Base-by-base conservation (phyloP, 1,140 invertebrate genomes). In the Cryptotermes secundus region DNA sequence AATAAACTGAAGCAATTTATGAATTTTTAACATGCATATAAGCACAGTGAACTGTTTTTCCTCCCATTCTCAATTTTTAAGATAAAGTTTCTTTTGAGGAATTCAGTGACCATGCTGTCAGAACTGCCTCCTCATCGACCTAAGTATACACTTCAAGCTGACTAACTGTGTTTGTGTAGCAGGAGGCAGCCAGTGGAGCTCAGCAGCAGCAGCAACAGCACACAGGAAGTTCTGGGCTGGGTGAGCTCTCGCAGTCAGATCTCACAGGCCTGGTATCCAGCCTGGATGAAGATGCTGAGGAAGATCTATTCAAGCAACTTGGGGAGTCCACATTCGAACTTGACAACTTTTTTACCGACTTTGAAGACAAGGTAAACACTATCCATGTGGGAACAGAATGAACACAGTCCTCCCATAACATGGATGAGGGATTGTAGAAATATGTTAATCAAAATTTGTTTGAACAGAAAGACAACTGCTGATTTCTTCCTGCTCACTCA, bases 241-340 rank as follows among this genome's bases (percentile, higher is more conserved):
- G 93, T 9, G 94, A 94, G 87, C 88, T 94, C 81, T 93, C 93
- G 49, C 93, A 94, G 87, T 93, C 93, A 26, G 93, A 94, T 89
- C 90, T 94, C 80, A 92, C 92, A 83, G 93, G 92, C 86, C 91
- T 94, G 85, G 92, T 93, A 36, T 90, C 92, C 6, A 91, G 92
- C 9, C 89, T 93, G 38, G 89, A 89, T 36, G 92, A 92, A 14
- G 90, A 91, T 26, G 93, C 94, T 86, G 92, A 94, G 26, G 94
- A 95, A 84, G 94, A 95, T 86, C 93, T 95, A 83, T 92, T 95
- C 83, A 94, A 94, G 86, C 93, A 95, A 86, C 89, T 95, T 22
- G 93, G 92, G 6, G 93, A 94, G 85, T 92, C 93, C 6, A 92
- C 92, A 9, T 94, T 94, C 87, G 90, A 91, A 86, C 86, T 92